Conservation (phyloP, 2,888 invertebrate species). For the Pimpla rufipes region DNA sequence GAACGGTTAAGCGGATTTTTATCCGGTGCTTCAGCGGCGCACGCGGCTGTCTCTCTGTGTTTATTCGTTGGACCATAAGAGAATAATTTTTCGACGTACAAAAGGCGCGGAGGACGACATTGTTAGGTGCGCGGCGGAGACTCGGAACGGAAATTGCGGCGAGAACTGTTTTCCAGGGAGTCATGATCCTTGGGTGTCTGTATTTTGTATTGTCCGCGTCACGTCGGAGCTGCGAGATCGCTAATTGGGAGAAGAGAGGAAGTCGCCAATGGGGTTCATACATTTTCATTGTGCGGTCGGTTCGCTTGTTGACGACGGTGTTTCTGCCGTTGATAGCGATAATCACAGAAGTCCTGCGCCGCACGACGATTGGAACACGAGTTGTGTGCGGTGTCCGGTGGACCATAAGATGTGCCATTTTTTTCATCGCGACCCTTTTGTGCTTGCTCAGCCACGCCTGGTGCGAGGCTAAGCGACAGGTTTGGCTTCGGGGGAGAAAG, state of each 20-base stretch:
- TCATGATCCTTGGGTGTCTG: conserved; percentile 17
- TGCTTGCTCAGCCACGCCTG: conserved; percentile 81
- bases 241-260: conserved; percentile 49
- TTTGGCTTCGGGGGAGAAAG: not conserved
- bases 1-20: conserved; percentile 18
- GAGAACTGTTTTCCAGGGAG: conserved; percentile 12
- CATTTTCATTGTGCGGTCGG: conserved; percentile 23
- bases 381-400: conserved; percentile 73
- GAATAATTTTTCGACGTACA: conserved; percentile 35
- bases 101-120: conserved; percentile 21
- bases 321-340: not conserved
- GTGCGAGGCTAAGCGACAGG: conserved; percentile 48
- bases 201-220: conserved; percentile 48
- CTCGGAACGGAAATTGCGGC: not conserved
- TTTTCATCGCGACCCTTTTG: conserved; percentile 72
- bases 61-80: conserved; percentile 54
- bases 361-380: conserved; percentile 53
- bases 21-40: not conserved
- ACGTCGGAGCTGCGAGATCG: conserved; percentile 26
- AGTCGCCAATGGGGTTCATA: conserved; percentile 19
- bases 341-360: conserved; percentile 53
- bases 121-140: conserved; percentile 3
- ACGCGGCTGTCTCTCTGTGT: conserved; percentile 20
- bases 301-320: conserved; percentile 5
- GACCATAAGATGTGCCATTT: conserved; percentile 69